These are phyloP conservation scores for Macrosteles quadrilineatus DNA, from an alignment of 1,140 invertebrate genomes.

Conservation along the genomic window DNA sequence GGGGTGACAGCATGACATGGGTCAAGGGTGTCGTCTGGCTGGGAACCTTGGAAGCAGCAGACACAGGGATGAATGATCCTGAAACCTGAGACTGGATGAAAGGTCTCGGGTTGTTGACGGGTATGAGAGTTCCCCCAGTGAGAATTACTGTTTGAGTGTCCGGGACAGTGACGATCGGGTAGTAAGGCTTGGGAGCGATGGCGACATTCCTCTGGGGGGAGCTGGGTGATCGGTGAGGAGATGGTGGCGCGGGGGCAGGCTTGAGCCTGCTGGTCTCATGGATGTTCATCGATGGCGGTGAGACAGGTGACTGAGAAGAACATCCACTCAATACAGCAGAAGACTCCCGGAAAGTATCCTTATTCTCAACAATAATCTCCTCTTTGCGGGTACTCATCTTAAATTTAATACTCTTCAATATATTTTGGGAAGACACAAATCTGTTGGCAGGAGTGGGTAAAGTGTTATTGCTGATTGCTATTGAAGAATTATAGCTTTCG, in stretches of 20 bases:
- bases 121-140: conserved; percentile 38
- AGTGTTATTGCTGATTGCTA: not conserved
- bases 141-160: conserved; percentile 40
- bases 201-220: conserved; percentile 40
- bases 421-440: conserved; percentile 56
- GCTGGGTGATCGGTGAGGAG: not conserved
- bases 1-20: conserved; percentile 27
- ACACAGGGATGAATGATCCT: conserved; percentile 28
- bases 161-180: conserved; percentile 30
- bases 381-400: conserved; percentile 71
- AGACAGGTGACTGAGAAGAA: conserved; percentile 5
- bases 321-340: conserved; percentile 8
- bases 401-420: conserved; percentile 73
- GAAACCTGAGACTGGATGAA: conserved; percentile 19
- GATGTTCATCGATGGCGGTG: conserved; percentile 20
- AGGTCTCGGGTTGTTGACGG: conserved; percentile 9
- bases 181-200: conserved; percentile 49
- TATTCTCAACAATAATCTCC: conserved; percentile 59
- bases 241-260: conserved; percentile 10
- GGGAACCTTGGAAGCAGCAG: conserved; percentile 22
- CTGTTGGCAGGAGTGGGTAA: conserved; percentile 40
- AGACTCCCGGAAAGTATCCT: conserved; percentile 53
- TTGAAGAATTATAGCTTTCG: not conserved
- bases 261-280: conserved; percentile 13
- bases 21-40: conserved; percentile 10